These are phyloP conservation scores for Hypanus sabinus DNA, from an alignment of 2,113 vertebrate species.

Conservation along the genomic window DNA sequence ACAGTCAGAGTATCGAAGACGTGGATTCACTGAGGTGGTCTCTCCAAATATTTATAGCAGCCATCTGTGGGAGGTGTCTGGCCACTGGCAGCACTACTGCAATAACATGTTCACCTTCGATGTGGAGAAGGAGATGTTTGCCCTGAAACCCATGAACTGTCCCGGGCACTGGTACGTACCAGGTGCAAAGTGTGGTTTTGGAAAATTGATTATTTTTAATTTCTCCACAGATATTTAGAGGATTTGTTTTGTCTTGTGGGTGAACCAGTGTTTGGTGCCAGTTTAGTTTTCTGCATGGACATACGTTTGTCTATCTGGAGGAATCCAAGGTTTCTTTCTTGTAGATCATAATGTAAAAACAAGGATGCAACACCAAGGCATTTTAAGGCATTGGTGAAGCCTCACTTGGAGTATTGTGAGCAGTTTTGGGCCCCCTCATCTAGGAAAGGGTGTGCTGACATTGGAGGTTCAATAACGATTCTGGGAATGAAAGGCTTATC, in stretches of 20 bases:
- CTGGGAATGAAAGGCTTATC: no score
- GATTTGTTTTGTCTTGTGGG: not conserved
- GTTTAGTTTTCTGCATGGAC: not conserved
- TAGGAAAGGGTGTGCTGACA: no score
- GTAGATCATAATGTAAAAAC: no score
- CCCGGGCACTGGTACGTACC: slow-evolving; percentile 84
- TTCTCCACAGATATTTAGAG: not conserved
- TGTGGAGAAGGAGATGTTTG: slow-evolving; percentile 79
- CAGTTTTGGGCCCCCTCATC: no score
- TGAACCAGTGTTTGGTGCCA: not conserved
- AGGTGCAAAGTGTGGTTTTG: not conserved
- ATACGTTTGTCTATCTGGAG: not conserved
- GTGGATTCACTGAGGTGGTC: slow-evolving; percentile 79
- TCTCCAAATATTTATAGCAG: slow-evolving; percentile 86
- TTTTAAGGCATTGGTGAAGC: no score
- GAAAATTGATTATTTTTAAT: not conserved
- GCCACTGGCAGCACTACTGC: slow-evolving; percentile 89
- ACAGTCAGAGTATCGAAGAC: slow-evolving; percentile 76
- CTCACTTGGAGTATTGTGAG: no score
- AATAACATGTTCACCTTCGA: slow-evolving; percentile 90
- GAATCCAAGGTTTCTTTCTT: not conserved
- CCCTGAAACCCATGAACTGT: slow-evolving; percentile 94
- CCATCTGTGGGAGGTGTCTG: slow-evolving; percentile 84
- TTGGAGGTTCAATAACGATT: no score
- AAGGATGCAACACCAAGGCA: no score